Evolutionary conservation across 2,888 invertebrate species (phyloP).

Genomic region (Heteromurus nitidus): DNA sequence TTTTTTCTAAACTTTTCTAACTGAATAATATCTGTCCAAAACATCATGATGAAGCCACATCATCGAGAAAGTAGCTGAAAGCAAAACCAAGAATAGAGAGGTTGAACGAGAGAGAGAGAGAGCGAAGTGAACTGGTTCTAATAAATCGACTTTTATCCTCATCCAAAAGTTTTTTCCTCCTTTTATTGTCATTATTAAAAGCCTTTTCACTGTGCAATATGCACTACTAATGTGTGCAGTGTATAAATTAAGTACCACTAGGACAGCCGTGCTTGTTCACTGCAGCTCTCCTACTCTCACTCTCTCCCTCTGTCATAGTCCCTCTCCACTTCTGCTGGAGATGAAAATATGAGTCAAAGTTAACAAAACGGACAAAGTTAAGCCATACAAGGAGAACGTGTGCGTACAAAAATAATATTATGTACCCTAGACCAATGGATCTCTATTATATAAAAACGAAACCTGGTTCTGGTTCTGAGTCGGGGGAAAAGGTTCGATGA

Average conservation of each 20-base stretch:
- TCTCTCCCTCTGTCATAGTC: too few species aligned
- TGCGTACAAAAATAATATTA: conserved; percentile 53
- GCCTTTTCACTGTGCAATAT: conserved; percentile 30
- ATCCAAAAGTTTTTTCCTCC: conserved; percentile 16
- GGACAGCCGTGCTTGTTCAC: not conserved
- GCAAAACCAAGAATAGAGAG: not conserved
- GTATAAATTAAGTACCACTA: conserved; percentile 30
- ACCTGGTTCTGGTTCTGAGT: not conserved
- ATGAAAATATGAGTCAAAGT: conserved; percentile 16
- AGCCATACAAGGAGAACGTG: conserved; percentile 26
- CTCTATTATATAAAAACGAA: not conserved
- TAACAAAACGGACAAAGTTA: conserved; percentile 51
- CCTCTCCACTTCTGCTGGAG: conserved; percentile 4
- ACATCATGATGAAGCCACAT: conserved; percentile 18
- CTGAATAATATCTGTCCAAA: conserved; percentile 29
- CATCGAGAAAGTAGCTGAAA: conserved; percentile 5
- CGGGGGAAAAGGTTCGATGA: conserved; percentile 7
- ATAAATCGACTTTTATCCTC: conserved; percentile 22
- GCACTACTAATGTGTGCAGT: conserved; percentile 27
- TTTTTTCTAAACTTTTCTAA: conserved; percentile 22
- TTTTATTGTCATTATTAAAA: conserved; percentile 49
- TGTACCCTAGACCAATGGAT: too few species aligned
- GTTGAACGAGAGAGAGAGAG: not conserved
- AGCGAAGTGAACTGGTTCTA: conserved; percentile 14
- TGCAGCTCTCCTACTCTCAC: not conserved